These are phyloP conservation scores for Poeciliopsis occidentalis DNA, from an alignment of 2,113 vertebrate genomes.

Conservation along the genomic window DNA sequence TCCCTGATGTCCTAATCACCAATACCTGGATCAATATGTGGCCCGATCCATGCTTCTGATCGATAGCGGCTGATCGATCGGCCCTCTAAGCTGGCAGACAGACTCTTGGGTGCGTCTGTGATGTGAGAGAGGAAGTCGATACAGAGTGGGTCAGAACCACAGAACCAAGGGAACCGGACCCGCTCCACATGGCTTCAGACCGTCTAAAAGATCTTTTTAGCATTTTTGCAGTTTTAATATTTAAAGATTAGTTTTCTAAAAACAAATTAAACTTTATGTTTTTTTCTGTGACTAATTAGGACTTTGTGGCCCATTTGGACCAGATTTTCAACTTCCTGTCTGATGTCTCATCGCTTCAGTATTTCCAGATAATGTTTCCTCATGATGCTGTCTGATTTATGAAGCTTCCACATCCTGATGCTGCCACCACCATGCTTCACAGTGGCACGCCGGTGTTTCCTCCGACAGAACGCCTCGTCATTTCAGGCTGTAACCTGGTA, in stretches of 20 bases:
- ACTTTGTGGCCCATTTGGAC: not conserved
- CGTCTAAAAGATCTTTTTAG: not conserved
- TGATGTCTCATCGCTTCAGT: not conserved
- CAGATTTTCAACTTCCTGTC: not conserved
- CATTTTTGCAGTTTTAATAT: not conserved
- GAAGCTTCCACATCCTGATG: not conserved
- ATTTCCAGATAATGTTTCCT: too few relatives aligned
- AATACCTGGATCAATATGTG: conserved; percentile 65
- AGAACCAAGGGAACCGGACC: not conserved
- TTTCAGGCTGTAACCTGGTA: too few relatives aligned
- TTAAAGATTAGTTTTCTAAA: not conserved
- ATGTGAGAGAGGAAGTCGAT: conserved; percentile 2
- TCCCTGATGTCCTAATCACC: conserved; percentile 70
- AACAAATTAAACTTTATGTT: too few relatives aligned
- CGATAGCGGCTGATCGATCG: conserved; percentile 67
- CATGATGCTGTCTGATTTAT: not conserved
- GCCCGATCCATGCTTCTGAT: conserved; percentile 57
- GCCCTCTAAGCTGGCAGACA: conserved; percentile 38
- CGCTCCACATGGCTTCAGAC: too few relatives aligned
- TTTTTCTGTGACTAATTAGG: not conserved
- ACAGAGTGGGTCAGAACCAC: not conserved
- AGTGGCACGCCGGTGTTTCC: not conserved
- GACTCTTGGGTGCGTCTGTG: conserved; percentile 36
- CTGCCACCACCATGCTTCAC: not conserved
- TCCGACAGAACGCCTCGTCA: too few relatives aligned